Evolutionary conservation across 2,888 invertebrate species (phyloP).

Genomic region (Scaptodrosophila latifasciaeformis): DNA sequence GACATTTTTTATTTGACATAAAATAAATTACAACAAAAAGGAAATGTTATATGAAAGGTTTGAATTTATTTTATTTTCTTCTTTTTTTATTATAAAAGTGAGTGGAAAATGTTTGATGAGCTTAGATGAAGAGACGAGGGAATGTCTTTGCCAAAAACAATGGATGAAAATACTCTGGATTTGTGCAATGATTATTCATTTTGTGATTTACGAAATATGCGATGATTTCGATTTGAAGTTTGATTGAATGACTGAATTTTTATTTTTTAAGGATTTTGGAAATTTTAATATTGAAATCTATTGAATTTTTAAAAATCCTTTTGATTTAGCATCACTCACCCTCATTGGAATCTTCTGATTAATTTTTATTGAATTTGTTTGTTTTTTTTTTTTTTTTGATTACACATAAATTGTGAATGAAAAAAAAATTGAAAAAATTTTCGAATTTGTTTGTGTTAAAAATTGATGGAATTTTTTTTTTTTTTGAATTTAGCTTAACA

Average conservation of each 20-base stretch:
- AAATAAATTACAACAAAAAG: slow-evolving; percentile 13
- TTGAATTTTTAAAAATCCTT: no score
- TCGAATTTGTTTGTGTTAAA: slow-evolving; percentile 43
- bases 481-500: slow-evolving; percentile 8
- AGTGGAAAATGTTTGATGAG: no score
- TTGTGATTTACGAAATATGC: no score
- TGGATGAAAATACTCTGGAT: no score
- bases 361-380: slow-evolving; percentile 71
- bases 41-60: slow-evolving; percentile 10
- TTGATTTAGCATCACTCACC: slow-evolving; percentile 72
- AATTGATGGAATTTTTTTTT: slow-evolving; percentile 35
- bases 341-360: slow-evolving; percentile 74
- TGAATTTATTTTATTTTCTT: no score
- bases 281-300: no score
- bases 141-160: no score
- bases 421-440: slow-evolving; percentile 43
- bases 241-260: no score
- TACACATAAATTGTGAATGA: slow-evolving; percentile 42
- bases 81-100: slow-evolving; percentile 3
- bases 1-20: slow-evolving; percentile 5
- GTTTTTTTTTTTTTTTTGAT: slow-evolving; percentile 37
- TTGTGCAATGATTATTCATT: no score
- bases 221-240: no score
- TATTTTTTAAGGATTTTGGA: no score
- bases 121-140: no score